Evolutionary conservation across 2,113 vertebrate species (phyloP).

Genomic region (Equus przewalskii): DNA sequence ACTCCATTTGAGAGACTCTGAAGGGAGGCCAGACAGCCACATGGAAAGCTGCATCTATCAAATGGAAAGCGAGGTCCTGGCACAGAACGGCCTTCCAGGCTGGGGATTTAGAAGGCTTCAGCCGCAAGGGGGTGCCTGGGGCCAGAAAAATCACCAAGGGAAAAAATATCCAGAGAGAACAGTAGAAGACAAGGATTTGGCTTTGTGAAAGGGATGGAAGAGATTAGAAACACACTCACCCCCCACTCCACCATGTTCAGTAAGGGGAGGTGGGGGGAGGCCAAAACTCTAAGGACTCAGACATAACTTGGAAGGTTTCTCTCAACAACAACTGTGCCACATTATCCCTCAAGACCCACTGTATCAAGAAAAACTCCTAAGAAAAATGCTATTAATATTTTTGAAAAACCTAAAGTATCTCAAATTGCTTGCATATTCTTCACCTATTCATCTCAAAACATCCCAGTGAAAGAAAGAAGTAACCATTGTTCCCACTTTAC

Average conservation of each 20-base stretch:
- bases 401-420: neutral
- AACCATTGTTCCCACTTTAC: neutral
- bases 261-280: rapidly evolving
- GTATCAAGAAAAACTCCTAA: neutral
- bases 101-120: neutral
- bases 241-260: neutral
- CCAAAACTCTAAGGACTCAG: neutral
- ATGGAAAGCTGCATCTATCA: neutral
- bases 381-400: neutral
- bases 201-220: neutral
- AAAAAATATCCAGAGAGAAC: neutral
- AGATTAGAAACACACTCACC: neutral
- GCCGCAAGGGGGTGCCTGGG: neutral
- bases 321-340: neutral
- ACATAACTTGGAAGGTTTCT: neutral
- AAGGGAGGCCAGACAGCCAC: neutral
- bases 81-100: neutral
- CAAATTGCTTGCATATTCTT: neutral
- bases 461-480: neutral
- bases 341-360: neutral
- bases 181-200: neutral
- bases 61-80: neutral
- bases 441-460: conserved; percentile 6
- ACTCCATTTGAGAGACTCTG: neutral
- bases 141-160: neutral